phyloP scores from a whole-genome alignment of 1,140 invertebrate species.

The Hyles vespertilio region DNA sequence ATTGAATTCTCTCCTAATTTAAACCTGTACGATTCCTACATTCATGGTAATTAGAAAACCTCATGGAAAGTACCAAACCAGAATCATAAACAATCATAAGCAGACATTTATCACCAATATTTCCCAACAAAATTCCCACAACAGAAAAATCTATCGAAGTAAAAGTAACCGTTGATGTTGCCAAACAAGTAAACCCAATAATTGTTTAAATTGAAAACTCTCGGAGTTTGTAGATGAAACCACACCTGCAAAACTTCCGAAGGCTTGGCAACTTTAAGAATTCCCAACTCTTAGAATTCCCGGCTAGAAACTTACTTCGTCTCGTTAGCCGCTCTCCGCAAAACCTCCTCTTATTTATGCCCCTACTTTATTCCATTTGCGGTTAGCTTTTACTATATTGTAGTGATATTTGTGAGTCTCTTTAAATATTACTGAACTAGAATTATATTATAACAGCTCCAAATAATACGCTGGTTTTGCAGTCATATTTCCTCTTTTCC shows the following conservation, averaged over 20 bases:
- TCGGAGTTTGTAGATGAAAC: constrained; percentile 39
- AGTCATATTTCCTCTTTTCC: too few species aligned
- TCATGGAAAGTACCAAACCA: too few species aligned
- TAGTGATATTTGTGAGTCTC: constrained; percentile 4
- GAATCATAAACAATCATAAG: too few species aligned
- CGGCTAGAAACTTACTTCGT: constrained; percentile 48
- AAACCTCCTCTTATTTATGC: constrained; percentile 62
- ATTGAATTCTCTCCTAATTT: too few species aligned
- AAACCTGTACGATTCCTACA: too few species aligned
- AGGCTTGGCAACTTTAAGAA: constrained; percentile 50
- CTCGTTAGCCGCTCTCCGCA: constrained; percentile 58
- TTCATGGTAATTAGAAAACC: too few species aligned
- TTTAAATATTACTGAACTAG: neutral
- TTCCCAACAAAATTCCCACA: too few species aligned
- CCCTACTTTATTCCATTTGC: constrained; percentile 63
- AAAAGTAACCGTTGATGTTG: neutral
- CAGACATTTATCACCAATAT: too few species aligned
- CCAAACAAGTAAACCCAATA: constrained; percentile 18
- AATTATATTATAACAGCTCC: too few species aligned
- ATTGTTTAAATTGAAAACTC: constrained; percentile 50
- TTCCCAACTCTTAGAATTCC: constrained; percentile 54
- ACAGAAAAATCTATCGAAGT: neutral
- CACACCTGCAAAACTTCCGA: constrained; percentile 49
- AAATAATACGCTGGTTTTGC: too few species aligned
- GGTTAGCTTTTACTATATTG: constrained; percentile 19